Evolutionary conservation across 2,888 invertebrate genomes (phyloP).

Genomic region (Prenolepis imparis): DNA sequence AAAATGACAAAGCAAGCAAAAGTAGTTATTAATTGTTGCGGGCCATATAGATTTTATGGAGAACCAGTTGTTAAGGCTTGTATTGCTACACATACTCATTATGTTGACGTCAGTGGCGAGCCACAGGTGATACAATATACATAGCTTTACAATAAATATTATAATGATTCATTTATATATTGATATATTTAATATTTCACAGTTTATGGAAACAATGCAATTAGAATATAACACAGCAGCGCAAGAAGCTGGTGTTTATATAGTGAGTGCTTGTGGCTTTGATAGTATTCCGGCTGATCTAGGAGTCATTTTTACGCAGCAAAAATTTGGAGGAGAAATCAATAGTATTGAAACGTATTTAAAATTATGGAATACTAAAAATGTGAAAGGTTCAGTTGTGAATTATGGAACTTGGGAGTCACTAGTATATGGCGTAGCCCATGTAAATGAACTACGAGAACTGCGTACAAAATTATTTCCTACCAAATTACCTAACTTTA

Average conservation of each 20-base stretch:
- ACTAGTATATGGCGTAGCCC: conserved; percentile 92
- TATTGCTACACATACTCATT: conserved; percentile 92
- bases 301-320: conserved; percentile 92
- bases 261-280: conserved; percentile 97
- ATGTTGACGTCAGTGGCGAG: conserved; percentile 98
- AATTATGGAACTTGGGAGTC: conserved; percentile 97
- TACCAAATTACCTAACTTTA: conserved; percentile 88
- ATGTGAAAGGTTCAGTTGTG: conserved; percentile 86
- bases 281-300: conserved; percentile 97
- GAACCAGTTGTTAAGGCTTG: conserved; percentile 96
- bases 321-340: conserved; percentile 92
- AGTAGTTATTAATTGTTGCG: conserved; percentile 96
- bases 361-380: conserved; percentile 78
- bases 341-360: conserved; percentile 93
- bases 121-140: conserved; percentile 88
- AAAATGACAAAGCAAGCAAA: conserved; percentile 93
- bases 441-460: conserved; percentile 88
- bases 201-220: conserved; percentile 95
- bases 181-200: conserved; percentile 71
- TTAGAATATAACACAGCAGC: conserved; percentile 92
- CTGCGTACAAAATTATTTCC: conserved; percentile 91
- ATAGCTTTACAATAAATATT: background rate
- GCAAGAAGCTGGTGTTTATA: conserved; percentile 92
- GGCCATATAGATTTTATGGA: conserved; percentile 95
- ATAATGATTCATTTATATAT: conserved; percentile 2